A percentile compares a stretch with the other conserved stretches of the same genome.
These are phyloP conservation scores for Heliconius himera DNA, from an alignment of 1,140 invertebrate species.

Conservation along the genomic window DNA sequence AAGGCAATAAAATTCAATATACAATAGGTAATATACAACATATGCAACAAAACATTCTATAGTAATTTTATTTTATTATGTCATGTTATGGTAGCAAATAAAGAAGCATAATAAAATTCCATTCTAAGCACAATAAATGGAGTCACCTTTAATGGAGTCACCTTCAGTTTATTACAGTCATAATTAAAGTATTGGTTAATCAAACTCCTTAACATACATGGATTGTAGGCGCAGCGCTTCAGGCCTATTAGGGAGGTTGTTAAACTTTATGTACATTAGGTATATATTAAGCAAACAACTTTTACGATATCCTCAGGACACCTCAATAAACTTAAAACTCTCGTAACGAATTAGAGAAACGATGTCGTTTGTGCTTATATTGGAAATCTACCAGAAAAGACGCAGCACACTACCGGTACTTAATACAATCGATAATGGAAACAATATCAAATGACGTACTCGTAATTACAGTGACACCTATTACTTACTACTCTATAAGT, in stretches of 20 bases:
- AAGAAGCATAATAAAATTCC: background rate
- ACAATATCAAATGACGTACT: too few species aligned
- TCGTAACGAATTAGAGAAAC: background rate
- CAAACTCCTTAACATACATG: background rate
- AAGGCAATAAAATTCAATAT: too few species aligned
- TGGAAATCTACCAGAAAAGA: too few species aligned
- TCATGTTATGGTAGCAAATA: background rate
- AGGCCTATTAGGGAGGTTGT: background rate
- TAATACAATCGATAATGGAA: too few species aligned
- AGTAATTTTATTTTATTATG: background rate
- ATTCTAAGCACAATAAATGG: background rate
- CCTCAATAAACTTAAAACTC: background rate
- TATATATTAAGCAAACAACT: background rate
- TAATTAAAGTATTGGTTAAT: background rate
- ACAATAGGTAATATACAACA: too few species aligned
- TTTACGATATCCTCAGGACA: background rate
- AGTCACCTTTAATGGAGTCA: background rate
- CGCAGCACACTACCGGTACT: too few species aligned
- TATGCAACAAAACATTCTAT: background rate
- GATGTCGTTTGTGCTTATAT: too few species aligned
- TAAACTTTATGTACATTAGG: background rate
- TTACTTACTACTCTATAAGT: too few species aligned
- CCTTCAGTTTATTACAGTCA: background rate
- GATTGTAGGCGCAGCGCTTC: background rate
- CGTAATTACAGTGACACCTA: too few species aligned